These are phyloP conservation scores for Pimpla rufipes DNA, from an alignment of 2,888 invertebrate species.

Conservation along the genomic window DNA sequence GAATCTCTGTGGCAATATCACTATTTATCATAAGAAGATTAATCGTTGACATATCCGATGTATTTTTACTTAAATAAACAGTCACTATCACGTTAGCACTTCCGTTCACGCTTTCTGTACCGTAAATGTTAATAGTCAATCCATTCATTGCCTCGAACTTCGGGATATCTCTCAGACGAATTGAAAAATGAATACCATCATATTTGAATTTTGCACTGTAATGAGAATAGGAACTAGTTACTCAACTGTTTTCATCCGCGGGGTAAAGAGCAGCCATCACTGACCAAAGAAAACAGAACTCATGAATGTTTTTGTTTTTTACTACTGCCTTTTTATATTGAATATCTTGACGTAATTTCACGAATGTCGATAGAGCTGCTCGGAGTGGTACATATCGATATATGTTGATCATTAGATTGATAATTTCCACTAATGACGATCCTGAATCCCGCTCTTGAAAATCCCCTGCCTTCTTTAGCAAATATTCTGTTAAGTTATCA, in stretches of 20 bases:
- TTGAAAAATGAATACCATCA: constrained; percentile 67
- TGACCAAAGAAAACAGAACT: constrained; percentile 70
- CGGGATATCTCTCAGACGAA: constrained; percentile 62
- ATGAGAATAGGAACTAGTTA: constrained; percentile 61
- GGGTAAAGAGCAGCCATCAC: constrained; percentile 68
- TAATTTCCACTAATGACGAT: constrained; percentile 65
- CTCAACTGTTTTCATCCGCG: constrained; percentile 11
- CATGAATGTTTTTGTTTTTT: constrained; percentile 30
- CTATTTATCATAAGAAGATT: constrained; percentile 56
- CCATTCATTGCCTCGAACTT: constrained; percentile 49
- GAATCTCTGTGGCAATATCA: neutral
- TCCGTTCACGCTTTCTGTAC: neutral
- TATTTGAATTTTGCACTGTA: constrained; percentile 63
- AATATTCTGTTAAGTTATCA: constrained; percentile 40
- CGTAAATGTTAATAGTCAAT: constrained; percentile 14
- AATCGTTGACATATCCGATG: constrained; percentile 51
- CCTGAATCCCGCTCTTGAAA: constrained; percentile 57
- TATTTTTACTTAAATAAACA: constrained; percentile 41
- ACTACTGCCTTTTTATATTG: constrained; percentile 69
- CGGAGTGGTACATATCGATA: constrained; percentile 64
- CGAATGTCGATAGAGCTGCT: constrained; percentile 66
- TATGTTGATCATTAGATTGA: constrained; percentile 66
- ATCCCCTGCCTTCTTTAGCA: constrained; percentile 69
- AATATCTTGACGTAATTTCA: constrained; percentile 62
- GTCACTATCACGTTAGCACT: constrained; percentile 45